phyloP scores from a whole-genome alignment of 2,888 invertebrate genomes.

The Rhynchonema sp. region DNA sequence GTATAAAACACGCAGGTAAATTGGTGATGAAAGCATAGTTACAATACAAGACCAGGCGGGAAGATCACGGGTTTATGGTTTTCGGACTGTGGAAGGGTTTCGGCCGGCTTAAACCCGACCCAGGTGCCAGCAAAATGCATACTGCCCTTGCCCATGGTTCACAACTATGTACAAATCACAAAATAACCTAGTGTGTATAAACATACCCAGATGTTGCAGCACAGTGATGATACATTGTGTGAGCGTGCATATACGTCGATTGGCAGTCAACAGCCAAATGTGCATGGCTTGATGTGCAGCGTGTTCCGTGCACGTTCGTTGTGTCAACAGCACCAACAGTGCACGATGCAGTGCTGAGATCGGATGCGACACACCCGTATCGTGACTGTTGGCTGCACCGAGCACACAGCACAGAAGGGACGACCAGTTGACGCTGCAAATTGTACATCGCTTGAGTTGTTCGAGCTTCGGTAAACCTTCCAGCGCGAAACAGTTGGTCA shows the following conservation, averaged over 20 bases:
- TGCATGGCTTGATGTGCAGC: neutral
- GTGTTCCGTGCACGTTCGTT: neutral
- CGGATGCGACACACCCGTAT: neutral
- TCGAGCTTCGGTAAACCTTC: neutral
- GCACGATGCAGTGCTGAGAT: neutral
- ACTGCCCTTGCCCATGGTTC: too few relatives aligned
- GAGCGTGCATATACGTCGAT: neutral
- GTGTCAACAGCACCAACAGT: neutral
- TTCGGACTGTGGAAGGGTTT: neutral
- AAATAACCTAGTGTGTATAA: too few relatives aligned
- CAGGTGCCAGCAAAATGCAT: neutral
- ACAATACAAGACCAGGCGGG: neutral
- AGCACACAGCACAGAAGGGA: neutral
- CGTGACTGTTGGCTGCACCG: neutral
- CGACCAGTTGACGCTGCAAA: neutral
- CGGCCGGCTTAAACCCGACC: neutral
- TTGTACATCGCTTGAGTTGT: neutral
- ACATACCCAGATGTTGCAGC: too few relatives aligned
- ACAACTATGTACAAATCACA: too few relatives aligned
- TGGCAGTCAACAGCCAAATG: neutral
- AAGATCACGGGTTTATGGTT: neutral
- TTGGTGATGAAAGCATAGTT: neutral
- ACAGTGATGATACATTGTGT: too few relatives aligned
- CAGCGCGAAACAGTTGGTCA: too few relatives aligned
- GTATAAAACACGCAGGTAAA: neutral